Evolutionary conservation across 2,113 vertebrate species (phyloP).

Genomic region (Chascanopsetta lugubris): DNA sequence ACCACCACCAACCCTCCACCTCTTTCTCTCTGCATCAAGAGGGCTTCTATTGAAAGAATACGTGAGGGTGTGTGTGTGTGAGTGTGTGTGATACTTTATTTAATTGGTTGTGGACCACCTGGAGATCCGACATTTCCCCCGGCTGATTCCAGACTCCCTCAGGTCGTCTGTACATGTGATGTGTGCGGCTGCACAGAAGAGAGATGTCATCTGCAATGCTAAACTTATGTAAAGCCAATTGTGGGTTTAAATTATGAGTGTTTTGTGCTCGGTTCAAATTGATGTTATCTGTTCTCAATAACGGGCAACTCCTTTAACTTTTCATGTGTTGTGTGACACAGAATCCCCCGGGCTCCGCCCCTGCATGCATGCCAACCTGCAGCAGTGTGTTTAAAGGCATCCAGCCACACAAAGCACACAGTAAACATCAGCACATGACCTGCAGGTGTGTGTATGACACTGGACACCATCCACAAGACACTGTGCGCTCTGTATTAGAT

Average conservation of each 20-base stretch:
- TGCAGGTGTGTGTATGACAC: constrained; percentile 56
- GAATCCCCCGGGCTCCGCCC: neutral
- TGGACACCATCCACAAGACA: constrained; percentile 48
- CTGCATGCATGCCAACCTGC: constrained; percentile 2
- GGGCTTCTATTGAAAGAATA: constrained; percentile 18
- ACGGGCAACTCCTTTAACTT: constrained; percentile 36
- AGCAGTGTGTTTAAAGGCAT: constrained; percentile 17
- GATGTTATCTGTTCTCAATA: constrained; percentile 41
- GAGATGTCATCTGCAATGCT: constrained; percentile 34
- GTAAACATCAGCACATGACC: constrained; percentile 41
- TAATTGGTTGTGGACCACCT: constrained; percentile 76
- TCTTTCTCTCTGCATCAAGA: constrained; percentile 24
- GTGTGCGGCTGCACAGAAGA: constrained; percentile 37
- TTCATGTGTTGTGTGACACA: constrained; percentile 6
- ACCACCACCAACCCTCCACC: too few relatives aligned
- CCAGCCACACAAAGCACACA: constrained; percentile 24
- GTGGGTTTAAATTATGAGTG: constrained; percentile 4
- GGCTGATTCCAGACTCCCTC: constrained; percentile 66
- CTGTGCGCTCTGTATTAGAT: constrained; percentile 41
- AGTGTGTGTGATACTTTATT: constrained; percentile 69
- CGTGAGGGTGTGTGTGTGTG: constrained; percentile 50
- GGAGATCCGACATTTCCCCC: constrained; percentile 69
- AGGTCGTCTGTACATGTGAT: constrained; percentile 52
- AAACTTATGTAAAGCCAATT: constrained; percentile 33
- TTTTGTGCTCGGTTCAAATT: constrained; percentile 14